These are phyloP conservation scores for Luehdorfia chinensis DNA, from an alignment of 1,140 invertebrate genomes.

Conservation along the genomic window DNA sequence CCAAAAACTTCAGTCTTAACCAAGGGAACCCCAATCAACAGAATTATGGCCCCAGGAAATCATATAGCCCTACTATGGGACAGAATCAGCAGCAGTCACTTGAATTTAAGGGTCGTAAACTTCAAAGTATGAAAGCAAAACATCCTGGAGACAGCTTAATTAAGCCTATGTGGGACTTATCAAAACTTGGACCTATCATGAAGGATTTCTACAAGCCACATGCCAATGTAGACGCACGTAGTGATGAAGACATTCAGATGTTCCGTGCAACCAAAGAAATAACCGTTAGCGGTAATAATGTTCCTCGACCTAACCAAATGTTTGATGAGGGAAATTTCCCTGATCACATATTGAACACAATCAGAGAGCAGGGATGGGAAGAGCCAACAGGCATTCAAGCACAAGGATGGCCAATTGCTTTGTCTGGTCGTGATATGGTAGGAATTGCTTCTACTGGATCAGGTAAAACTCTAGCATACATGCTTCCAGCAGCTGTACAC, in stretches of 20 bases:
- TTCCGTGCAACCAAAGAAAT: conserved; percentile 89
- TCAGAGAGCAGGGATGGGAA: conserved; percentile 89
- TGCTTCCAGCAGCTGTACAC: conserved; percentile 87
- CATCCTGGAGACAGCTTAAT: conserved; percentile 87
- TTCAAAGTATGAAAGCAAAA: conserved; percentile 81
- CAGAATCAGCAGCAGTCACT: conserved; percentile 34
- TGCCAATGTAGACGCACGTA: conserved; percentile 83
- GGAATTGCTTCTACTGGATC: conserved; percentile 97
- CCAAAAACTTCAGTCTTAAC: conserved; percentile 57
- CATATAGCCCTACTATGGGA: conserved; percentile 38
- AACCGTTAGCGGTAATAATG: conserved; percentile 89
- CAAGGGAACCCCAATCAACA: conserved; percentile 59
- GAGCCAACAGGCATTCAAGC: conserved; percentile 93
- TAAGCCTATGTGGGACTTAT: conserved; percentile 91
- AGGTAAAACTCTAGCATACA: conserved; percentile 93
- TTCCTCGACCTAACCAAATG: conserved; percentile 90
- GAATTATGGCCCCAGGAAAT: conserved; percentile 58
- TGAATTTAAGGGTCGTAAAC: conserved; percentile 75
- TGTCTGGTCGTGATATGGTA: conserved; percentile 93
- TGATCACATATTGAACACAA: conserved; percentile 87
- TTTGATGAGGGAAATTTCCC: conserved; percentile 95
- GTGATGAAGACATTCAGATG: conserved; percentile 84
- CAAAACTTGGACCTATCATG: conserved; percentile 87
- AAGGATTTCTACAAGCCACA: conserved; percentile 96
- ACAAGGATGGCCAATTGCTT: conserved; percentile 95